Percentiles rank a stretch among this genome's conserved stretches.
Evolutionary conservation across 2,888 invertebrate genomes (phyloP).

Genomic region (Branchipolynoe longqiensis): DNA sequence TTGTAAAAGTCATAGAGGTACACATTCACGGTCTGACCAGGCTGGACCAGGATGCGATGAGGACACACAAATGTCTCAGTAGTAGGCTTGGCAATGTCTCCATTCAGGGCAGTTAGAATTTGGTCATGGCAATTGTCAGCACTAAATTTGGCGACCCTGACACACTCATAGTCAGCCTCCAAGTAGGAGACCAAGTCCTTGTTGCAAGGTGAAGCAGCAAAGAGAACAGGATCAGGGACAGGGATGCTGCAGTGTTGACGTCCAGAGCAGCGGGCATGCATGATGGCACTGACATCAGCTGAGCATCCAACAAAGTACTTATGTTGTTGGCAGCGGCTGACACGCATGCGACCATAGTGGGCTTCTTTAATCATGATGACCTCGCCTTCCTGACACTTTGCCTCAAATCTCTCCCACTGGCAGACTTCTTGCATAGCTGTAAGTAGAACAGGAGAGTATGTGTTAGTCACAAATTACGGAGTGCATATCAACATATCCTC

Average conservation of each 20-base stretch:
- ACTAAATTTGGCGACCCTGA: conserved; percentile 30
- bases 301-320: conserved; percentile 61
- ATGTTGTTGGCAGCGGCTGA: conserved; percentile 54
- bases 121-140: not conserved
- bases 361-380: conserved; percentile 59
- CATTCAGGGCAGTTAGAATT: not conserved
- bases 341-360: conserved; percentile 60
- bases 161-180: conserved; percentile 63
- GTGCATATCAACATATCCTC: too few relatives aligned
- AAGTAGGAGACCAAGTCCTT: conserved; percentile 64
- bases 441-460: too few relatives aligned
- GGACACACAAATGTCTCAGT: conserved; percentile 30
- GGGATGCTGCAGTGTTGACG: conserved; percentile 52
- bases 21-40: conserved; percentile 50
- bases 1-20: conserved; percentile 46
- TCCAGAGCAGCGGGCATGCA: conserved; percentile 62
- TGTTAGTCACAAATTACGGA: too few relatives aligned
- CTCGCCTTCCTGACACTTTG: conserved; percentile 38
- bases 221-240: conserved; percentile 57
- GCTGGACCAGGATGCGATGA: conserved; percentile 44
- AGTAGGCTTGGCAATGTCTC: not conserved
- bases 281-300: conserved; percentile 43
- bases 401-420: conserved; percentile 58
- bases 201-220: conserved; percentile 58
- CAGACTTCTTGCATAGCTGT: conserved; percentile 51